phyloP scores from a whole-genome alignment of 2,888 invertebrate species.

The Dorcus parallelipipedus region DNA sequence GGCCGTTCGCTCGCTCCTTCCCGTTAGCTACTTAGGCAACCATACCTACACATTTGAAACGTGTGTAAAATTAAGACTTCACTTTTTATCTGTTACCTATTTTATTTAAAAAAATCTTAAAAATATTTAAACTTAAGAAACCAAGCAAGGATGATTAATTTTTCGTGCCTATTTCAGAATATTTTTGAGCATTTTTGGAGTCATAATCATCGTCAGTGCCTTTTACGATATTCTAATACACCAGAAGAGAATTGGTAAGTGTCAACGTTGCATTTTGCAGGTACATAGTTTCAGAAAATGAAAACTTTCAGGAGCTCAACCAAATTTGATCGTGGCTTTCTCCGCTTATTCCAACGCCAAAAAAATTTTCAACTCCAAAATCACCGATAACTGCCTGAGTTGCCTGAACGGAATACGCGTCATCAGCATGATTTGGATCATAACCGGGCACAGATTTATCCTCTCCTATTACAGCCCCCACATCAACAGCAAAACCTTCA shows the following conservation, averaged over 20 bases:
- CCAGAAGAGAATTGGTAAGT: not conserved
- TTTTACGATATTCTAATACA: slow-evolving; percentile 7
- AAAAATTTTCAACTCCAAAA: slow-evolving; percentile 41
- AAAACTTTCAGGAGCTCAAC: slow-evolving; percentile 11
- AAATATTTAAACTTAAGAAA: too few species aligned
- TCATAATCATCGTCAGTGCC: slow-evolving; percentile 1
- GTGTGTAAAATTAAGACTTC: too few species aligned
- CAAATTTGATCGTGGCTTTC: slow-evolving; percentile 34
- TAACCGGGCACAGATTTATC: slow-evolving; percentile 43
- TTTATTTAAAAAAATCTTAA: too few species aligned
- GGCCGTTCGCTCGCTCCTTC: too few species aligned
- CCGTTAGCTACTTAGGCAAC: too few species aligned
- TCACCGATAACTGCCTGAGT: slow-evolving; percentile 41
- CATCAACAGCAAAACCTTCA: slow-evolving; percentile 8
- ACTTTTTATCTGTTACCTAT: too few species aligned
- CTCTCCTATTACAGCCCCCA: slow-evolving; percentile 10
- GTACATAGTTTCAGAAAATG: not conserved
- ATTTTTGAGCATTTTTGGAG: not conserved
- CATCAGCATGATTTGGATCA: slow-evolving; percentile 52
- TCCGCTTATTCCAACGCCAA: slow-evolving; percentile 49
- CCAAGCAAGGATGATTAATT: too few species aligned
- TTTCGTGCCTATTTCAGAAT: not conserved
- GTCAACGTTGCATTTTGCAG: not conserved
- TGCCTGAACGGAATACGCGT: slow-evolving; percentile 50
- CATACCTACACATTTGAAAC: too few species aligned